These are phyloP conservation scores for Athetis lepigone DNA, from an alignment of 2,888 invertebrate species.

Conservation along the genomic window DNA sequence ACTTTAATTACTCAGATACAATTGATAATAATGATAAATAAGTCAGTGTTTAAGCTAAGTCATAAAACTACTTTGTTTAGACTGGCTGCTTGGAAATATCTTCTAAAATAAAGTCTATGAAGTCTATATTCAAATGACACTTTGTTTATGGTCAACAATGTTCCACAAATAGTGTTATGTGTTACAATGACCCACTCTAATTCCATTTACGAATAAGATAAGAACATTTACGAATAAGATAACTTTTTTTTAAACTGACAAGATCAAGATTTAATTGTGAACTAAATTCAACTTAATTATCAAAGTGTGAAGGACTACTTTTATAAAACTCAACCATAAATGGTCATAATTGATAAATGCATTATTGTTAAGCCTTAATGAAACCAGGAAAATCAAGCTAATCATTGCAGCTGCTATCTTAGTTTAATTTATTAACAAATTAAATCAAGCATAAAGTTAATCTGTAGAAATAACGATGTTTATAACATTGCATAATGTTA, in stretches of 20 bases:
- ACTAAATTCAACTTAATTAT: constrained; percentile 7
- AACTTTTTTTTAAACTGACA: too few relatives aligned
- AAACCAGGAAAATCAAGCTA: constrained; percentile 26
- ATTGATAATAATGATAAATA: too few relatives aligned
- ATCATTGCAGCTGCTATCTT: constrained; percentile 5
- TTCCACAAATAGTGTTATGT: not conserved
- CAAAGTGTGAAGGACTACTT: not conserved
- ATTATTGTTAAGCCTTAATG: constrained; percentile 24
- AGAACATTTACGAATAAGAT: too few relatives aligned
- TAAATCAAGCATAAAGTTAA: constrained; percentile 14
- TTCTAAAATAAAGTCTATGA: not conserved
- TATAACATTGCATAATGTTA: constrained; percentile 40
- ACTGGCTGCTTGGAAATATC: not conserved
- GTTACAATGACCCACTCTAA: constrained; percentile 11
- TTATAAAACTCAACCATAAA: constrained; percentile 1
- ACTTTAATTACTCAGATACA: too few relatives aligned
- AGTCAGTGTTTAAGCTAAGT: not conserved
- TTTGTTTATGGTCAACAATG: constrained; percentile 1
- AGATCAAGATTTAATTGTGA: not conserved
- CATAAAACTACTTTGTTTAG: not conserved
- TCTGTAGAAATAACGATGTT: constrained; percentile 33
- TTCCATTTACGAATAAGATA: not conserved
- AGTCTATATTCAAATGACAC: not conserved
- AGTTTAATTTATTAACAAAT: constrained; percentile 12
- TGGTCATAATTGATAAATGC: constrained; percentile 10